These are phyloP conservation scores for Suricata suricatta DNA, from an alignment of 2,113 vertebrate genomes.

Conservation along the genomic window DNA sequence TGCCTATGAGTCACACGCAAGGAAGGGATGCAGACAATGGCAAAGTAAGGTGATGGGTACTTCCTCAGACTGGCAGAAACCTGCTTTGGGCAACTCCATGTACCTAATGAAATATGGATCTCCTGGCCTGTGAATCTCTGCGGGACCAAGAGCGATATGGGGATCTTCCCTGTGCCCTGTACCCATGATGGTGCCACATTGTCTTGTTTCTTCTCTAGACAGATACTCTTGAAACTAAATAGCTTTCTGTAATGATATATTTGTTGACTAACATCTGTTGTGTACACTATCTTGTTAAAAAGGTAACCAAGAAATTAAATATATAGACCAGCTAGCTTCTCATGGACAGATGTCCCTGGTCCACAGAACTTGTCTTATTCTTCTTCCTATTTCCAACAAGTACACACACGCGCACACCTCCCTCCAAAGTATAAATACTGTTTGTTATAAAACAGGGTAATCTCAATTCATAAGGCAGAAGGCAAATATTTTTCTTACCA, in stretches of 20 bases:
- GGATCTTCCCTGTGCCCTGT: neutral
- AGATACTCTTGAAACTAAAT: neutral
- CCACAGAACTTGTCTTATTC: neutral
- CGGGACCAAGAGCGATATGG: neutral
- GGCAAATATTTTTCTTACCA: neutral
- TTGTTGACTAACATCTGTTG: neutral
- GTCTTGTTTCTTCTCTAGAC: neutral
- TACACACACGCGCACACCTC: neutral
- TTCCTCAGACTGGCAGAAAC: neutral
- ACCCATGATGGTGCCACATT: neutral
- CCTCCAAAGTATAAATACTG: neutral
- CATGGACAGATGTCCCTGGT: neutral
- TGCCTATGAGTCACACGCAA: neutral
- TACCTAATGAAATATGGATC: neutral
- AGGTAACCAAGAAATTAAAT: neutral
- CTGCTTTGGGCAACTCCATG: neutral
- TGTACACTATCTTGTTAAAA: neutral
- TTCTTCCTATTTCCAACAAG: neutral
- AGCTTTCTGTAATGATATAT: neutral
- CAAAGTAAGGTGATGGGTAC: neutral
- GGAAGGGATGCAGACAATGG: neutral
- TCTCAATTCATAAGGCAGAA: neutral
- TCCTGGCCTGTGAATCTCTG: neutral
- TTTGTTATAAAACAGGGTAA: neutral
- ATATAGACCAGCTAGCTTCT: neutral